Conservation (phyloP, 2,797 vertebrate genomes). For the Hoplostethus mediterraneus region DNA sequence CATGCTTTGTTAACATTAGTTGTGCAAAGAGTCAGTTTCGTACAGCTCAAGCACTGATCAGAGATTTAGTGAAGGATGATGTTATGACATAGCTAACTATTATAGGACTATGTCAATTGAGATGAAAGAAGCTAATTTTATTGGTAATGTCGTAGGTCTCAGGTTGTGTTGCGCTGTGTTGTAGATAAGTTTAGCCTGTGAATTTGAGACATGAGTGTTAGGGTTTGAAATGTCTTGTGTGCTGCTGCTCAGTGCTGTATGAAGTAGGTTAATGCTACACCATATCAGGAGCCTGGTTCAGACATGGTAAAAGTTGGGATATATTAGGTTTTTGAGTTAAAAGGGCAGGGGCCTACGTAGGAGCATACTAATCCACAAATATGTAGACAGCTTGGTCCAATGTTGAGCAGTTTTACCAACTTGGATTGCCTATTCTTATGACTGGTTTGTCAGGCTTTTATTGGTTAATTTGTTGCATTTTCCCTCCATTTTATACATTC, state of each 20-base stretch:
- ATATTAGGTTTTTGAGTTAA: too few species aligned
- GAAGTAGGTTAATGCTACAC: background rate
- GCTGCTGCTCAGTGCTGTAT: background rate
- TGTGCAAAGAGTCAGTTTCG: slow-evolving; percentile 5
- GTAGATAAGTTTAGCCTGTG: background rate
- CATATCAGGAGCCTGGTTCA: background rate
- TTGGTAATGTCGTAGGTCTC: too few species aligned
- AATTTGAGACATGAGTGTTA: background rate
- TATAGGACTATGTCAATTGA: too few species aligned
- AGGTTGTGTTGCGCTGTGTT: background rate
- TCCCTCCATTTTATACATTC: slow-evolving; percentile 26
- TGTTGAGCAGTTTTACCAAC: background rate
- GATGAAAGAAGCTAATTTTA: background rate
- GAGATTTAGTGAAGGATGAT: background rate
- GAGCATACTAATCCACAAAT: too few species aligned
- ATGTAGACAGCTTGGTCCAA: slow-evolving; percentile 15
- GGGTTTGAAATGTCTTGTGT: background rate
- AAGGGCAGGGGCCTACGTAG: too few species aligned
- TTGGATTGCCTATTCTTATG: too few species aligned
- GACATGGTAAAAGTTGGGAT: slow-evolving; percentile 1
- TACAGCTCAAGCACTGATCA: background rate
- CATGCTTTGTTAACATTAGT: slow-evolving; percentile 9
- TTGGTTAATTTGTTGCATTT: slow-evolving; percentile 32
- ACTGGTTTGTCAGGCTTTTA: background rate
- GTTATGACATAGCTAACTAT: too few species aligned